Evolutionary conservation across 2,113 vertebrate species (phyloP), one percentile per base, ranked within the genome.

Genomic region (Elachura formosa): DNA sequence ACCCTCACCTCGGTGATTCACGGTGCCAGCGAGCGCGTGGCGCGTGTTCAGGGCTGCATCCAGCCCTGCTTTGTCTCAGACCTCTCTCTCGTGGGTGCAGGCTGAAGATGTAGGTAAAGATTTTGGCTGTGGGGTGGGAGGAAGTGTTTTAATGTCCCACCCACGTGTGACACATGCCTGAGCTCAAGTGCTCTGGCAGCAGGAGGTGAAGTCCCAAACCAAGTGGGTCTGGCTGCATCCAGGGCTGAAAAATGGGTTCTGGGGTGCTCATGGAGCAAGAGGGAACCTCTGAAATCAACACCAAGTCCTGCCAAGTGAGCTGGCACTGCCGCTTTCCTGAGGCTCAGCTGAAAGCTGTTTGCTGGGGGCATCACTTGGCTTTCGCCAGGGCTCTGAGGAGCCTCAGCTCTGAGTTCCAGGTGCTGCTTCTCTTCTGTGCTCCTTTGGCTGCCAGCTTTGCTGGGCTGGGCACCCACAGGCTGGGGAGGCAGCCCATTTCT

Each of bases 231-330:
- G 41, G 46, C 41, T n/a, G 25, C 9, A 3, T 6, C 9, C 6
- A 24, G 62, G 38, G 40, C 74, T 72, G 58, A 22, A 38, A 36
- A 89, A 24, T 14, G 14, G 25, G 12, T 20, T 29, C 24, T 54
- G 75, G 20, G 20, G 22, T 28, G 1, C 4, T 41, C 34, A 2
- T 0, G 1, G 56, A 38, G 48, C 49, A 33, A 69, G 34, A n/a
- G 26, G 31, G 48, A 55, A 6, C 22, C 19, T 66, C 14, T 58
- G 48, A 13, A 62, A 7, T 62, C 43, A 58, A 59, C 12, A 31
- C 5, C 8, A 4, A 13, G 6, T 43, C 26, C 18, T 80, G 54
- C 54, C 33, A 24, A 25, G 22, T 17, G 62, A 5, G 41, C 29
- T 72, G 43, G 10, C 41, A 2, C 23, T 78, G 56, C 22, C 14